Evolutionary conservation across 2,888 invertebrate species (phyloP).

Genomic region (Drosophila hamatofila): DNA sequence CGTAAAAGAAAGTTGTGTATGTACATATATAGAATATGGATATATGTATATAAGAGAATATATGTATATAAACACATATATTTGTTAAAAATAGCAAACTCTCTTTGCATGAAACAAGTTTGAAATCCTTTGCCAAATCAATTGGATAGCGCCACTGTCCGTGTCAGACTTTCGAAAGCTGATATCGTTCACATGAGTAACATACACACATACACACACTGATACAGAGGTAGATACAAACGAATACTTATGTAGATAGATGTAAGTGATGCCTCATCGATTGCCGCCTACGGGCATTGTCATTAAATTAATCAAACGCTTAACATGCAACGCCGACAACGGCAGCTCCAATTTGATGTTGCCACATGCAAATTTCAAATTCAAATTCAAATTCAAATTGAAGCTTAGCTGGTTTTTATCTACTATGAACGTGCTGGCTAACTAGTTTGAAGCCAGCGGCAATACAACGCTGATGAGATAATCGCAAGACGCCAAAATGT

Average conservation of each 20-base stretch:
- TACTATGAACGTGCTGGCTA: constrained; percentile 36
- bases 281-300: constrained; percentile 69
- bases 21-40: not conserved
- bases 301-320: constrained; percentile 79
- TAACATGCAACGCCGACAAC: constrained; percentile 61
- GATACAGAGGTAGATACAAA: too few species aligned
- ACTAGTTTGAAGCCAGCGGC: constrained; percentile 50
- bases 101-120: constrained; percentile 1
- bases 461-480: constrained; percentile 69
- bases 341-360: constrained; percentile 69
- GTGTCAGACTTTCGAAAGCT: constrained; percentile 26
- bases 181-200: constrained; percentile 28
- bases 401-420: constrained; percentile 43
- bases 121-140: constrained; percentile 29
- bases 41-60: constrained; percentile 9
- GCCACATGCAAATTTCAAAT: constrained; percentile 72
- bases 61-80: constrained; percentile 23
- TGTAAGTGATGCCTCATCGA: constrained; percentile 42
- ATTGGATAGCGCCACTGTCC: constrained; percentile 26
- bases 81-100: constrained; percentile 41
- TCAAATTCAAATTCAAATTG: constrained; percentile 22
- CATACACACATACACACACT: not conserved
- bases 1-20: not conserved
- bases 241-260: constrained; percentile 1
- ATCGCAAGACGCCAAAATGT: constrained; percentile 66